A percentile compares a stretch with the other conserved stretches of the same genome.
Conservation (phyloP, 2,797 vertebrate species). For the Limosa lapponica region DNA sequence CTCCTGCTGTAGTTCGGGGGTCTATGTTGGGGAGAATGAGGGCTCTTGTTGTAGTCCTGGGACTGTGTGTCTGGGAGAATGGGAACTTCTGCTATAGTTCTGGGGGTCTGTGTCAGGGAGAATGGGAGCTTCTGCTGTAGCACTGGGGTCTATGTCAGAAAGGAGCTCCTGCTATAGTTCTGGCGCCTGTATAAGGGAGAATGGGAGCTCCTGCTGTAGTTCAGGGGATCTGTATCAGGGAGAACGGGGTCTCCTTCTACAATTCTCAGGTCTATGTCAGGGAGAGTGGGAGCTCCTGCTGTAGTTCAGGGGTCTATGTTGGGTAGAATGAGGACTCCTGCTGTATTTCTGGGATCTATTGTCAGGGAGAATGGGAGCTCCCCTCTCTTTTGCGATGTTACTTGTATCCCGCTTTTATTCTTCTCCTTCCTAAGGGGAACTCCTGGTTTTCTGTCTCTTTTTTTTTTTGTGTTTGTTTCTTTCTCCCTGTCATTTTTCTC, state of each 20-base stretch:
- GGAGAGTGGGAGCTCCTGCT: background rate
- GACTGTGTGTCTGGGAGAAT: too few species aligned
- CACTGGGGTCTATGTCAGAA: too few species aligned
- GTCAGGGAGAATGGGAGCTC: too few species aligned
- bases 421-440: rapidly evolving
- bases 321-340: background rate
- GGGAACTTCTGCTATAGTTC: background rate
- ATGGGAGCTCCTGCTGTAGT: too few species aligned
- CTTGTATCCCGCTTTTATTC: too few species aligned
- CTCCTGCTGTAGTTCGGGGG: too few species aligned
- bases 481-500: background rate
- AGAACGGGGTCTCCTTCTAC: too few species aligned
- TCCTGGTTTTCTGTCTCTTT: rapidly evolving
- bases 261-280: too few species aligned
- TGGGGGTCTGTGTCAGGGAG: background rate
- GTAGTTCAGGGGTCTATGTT: background rate
- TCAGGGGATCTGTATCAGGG: too few species aligned
- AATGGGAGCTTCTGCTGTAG: too few species aligned
- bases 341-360: background rate
- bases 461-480: background rate
- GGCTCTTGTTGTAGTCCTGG: background rate
- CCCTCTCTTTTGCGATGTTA: too few species aligned
- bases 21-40: background rate
- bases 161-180: too few species aligned
- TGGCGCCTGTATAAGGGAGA: background rate